Percentiles rank a stretch among this genome's conserved stretches.
phyloP scores from a whole-genome alignment of 1,140 invertebrate species.

The Luehdorfia chinensis region DNA sequence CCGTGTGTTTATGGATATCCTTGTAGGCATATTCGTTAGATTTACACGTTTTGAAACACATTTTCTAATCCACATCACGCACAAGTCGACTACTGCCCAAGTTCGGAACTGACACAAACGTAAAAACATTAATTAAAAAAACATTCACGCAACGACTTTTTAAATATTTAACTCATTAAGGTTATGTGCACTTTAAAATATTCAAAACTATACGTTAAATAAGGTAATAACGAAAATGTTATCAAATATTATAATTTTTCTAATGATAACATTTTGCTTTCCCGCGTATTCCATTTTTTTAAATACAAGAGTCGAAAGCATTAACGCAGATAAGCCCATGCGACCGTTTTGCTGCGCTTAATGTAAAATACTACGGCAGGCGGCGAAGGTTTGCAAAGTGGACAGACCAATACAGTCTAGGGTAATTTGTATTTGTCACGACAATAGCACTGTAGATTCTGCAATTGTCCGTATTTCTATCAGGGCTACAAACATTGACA shows the following conservation, averaged over 20 bases:
- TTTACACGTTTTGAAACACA: constrained; percentile 29
- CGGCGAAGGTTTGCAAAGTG: constrained; percentile 1
- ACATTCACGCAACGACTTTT: background rate
- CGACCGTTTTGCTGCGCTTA: constrained; percentile 10
- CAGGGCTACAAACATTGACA: too few relatives aligned
- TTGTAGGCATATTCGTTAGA: constrained; percentile 17
- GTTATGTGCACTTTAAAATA: too few relatives aligned
- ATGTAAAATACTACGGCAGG: constrained; percentile 9
- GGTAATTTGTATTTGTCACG: constrained; percentile 5
- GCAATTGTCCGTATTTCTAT: too few relatives aligned
- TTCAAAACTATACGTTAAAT: too few relatives aligned
- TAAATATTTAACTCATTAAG: background rate
- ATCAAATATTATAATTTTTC: too few relatives aligned
- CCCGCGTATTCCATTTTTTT: background rate
- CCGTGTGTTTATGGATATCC: constrained; percentile 2
- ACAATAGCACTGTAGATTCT: too few relatives aligned
- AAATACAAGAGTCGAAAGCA: background rate
- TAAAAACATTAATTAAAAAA: background rate
- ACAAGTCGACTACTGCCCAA: background rate
- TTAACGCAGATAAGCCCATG: background rate
- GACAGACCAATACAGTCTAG: background rate
- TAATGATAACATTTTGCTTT: too few relatives aligned
- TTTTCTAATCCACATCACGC: constrained; percentile 12
- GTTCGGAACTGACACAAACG: background rate
- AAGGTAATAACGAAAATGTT: too few relatives aligned